Evolutionary conservation across 2,113 vertebrate genomes (phyloP), one percentile per base, ranked within the genome.

Genomic region (Microtus ochrogaster): DNA sequence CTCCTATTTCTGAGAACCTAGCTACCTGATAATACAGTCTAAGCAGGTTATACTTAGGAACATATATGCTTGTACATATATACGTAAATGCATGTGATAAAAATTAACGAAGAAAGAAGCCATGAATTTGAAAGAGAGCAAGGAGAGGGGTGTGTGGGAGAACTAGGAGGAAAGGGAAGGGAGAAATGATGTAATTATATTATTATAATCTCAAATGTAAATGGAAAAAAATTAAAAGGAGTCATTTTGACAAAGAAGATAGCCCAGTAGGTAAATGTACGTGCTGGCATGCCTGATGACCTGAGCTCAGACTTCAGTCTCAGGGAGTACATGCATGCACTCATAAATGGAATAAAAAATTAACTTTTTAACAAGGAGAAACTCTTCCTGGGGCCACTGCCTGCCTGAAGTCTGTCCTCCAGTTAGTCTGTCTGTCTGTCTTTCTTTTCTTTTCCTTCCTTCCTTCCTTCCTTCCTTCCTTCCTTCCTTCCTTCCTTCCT

Each of bases 1-100:
- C 22, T 83, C 58, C 16, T 81, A 36, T 90, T 82, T 92, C 74
- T 95, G 79, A 89, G 73, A 91, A 28, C 76, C 77, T 85, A 47
- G 36, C 49, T 91, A 19, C 3, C 4, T 73, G 61, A 81, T 47
- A 39, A 61, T 82, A 82, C 22, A 82, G 79, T 16, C 22, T 82
- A 12, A 58, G 49, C 33, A 58, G 52, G 22, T 13, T 82, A 58
- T 82, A n/a, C 36, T 73, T 82, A 82, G 33, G 5, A 82, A 58
- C 22, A 52, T 11, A 55, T 72, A 73, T 44, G 24, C 14, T 14
- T 76, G 24, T 47, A 28, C 11, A 6, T 76, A 10, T 1, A n/a
- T 1, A n/a, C 1, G 39, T 36, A 61, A 12, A 82, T 58, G 36
- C 36, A 39, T 61, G 6, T 39, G 52, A 58, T 81, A 24, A 82